Base-by-base conservation (phyloP, 2,888 invertebrate species). In the Eugnorisma glareosa region DNA sequence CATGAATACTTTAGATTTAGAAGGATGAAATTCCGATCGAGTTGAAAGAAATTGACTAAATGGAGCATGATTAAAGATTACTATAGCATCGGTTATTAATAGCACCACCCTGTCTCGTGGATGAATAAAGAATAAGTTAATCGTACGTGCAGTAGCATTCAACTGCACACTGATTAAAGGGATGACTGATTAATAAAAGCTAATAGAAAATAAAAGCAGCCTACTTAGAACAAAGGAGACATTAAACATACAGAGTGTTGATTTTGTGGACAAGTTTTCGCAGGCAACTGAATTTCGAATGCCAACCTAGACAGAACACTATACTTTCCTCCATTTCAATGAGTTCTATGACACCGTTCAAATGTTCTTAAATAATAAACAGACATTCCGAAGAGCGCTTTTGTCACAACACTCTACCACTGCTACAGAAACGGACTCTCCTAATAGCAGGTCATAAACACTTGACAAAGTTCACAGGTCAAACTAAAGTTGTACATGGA, bases 71-170 rank as follows among this genome's bases (percentile, higher is more conserved):
- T 35, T 68, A 68, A 76, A 82, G 13, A 57, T 64, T 64, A 43
- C 10, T 48, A 63, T 15, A 18, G 54, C 31, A 75, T 51, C 35
- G 13, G n/a, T 18, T 80, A 82, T 68, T 66, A 51, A 77, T 68
- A 82, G 43, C 13, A 11, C 63, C 63, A n/a, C 68, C 51, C 11
- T 45, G 13, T 64, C 21, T 68, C 51, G 48, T 77, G 83, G 67
- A 40, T 77, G 71, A 48, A 40, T 71, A 43, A 48, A 57, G 15
- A 72, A 78, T 83, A 78, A 71, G 64, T 80, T 82, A 82, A 81
- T 83, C 63, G 40, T 43, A 57, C 63, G 79, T 37, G 48, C 57
- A 64, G 13, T 67, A 57, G 57, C 84, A 79, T 64, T 51, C 35
- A 72, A 21, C 67, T 83, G 48, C 57, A 57, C 37, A 72, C 13